These are phyloP conservation scores for Fulmarus glacialis DNA, from an alignment of 2,113 vertebrate genomes.

Conservation along the genomic window DNA sequence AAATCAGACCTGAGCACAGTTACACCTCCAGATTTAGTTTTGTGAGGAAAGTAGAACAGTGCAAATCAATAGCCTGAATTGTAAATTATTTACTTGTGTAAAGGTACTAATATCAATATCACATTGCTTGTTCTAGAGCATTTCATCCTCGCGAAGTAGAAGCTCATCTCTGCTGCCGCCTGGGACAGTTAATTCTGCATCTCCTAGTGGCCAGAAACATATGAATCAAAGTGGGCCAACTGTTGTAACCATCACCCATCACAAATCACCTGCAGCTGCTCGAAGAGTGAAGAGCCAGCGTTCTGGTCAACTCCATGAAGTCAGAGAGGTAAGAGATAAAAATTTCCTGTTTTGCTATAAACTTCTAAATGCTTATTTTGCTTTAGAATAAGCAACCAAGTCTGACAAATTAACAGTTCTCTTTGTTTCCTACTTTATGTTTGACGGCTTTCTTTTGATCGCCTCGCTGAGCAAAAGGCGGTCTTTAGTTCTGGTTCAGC, in stretches of 20 bases:
- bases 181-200: constrained; percentile 83
- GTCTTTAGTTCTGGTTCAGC: background rate
- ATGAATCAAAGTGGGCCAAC: constrained; percentile 76
- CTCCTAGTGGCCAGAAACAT: constrained; percentile 87
- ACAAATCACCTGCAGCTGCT: constrained; percentile 93
- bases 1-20: background rate
- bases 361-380: background rate
- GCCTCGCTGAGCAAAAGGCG: background rate
- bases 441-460: background rate
- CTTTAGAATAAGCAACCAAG: background rate
- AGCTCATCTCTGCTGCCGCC: constrained; percentile 89
- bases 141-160: constrained; percentile 86
- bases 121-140: constrained; percentile 79
- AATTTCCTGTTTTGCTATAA: background rate
- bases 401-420: background rate
- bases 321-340: constrained; percentile 88
- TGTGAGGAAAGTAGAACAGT: background rate
- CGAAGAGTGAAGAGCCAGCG: constrained; percentile 85
- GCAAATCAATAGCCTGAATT: background rate
- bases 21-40: background rate
- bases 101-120: background rate
- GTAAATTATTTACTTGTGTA: background rate
- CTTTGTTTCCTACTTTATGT: background rate
- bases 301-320: constrained; percentile 87
- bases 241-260: constrained; percentile 92